Evolutionary conservation across 2,888 invertebrate genomes (phyloP).

Genomic region (Tridacna gigas): DNA sequence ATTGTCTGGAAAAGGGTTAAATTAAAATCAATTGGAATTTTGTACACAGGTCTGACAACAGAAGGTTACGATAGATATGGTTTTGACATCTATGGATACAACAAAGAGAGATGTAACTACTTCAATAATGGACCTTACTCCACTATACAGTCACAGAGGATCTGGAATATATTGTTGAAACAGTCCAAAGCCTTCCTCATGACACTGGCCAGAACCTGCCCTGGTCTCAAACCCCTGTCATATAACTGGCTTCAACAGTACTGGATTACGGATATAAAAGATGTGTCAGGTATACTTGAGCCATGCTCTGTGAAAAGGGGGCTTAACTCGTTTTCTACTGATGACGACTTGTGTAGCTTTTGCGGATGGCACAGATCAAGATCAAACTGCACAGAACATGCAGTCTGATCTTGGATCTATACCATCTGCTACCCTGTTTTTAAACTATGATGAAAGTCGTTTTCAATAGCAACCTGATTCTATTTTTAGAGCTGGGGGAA

Average conservation of each 20-base stretch:
- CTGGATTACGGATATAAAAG: constrained; percentile 76
- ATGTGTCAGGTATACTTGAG: constrained; percentile 73
- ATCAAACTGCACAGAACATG: too few species aligned
- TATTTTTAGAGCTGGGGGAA: too few species aligned
- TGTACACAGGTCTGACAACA: constrained; percentile 69
- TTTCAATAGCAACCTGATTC: too few species aligned
- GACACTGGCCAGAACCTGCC: constrained; percentile 74
- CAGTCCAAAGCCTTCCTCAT: constrained; percentile 76
- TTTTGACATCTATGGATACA: constrained; percentile 67
- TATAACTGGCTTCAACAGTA: constrained; percentile 76
- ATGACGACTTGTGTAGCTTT: too few species aligned
- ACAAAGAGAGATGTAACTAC: constrained; percentile 74
- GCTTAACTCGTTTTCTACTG: too few species aligned
- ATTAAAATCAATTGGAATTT: not conserved
- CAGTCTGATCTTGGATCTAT: too few species aligned
- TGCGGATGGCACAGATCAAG: too few species aligned
- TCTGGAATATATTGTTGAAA: constrained; percentile 72
- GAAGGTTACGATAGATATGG: constrained; percentile 73
- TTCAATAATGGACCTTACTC: constrained; percentile 77
- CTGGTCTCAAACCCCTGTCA: constrained; percentile 72
- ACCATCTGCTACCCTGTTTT: too few species aligned
- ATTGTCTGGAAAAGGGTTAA: not conserved
- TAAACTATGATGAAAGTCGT: too few species aligned
- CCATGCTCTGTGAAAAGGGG: too few species aligned
- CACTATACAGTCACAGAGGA: constrained; percentile 68